These are phyloP conservation scores for Hyposoter dolosus DNA, from an alignment of 2,888 invertebrate genomes.

Conservation along the genomic window DNA sequence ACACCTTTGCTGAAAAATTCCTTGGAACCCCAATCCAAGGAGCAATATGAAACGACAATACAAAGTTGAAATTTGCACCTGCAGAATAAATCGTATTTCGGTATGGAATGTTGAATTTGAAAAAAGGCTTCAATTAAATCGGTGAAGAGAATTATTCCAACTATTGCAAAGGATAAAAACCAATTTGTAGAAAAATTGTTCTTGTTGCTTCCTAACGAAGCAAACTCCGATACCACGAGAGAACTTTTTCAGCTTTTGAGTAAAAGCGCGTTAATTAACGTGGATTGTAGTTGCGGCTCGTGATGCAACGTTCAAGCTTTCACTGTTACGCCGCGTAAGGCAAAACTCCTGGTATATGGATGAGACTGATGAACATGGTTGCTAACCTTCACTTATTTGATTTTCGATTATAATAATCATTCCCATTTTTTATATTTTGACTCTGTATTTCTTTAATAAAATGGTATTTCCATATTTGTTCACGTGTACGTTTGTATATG, in stretches of 20 bases:
- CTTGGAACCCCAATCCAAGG: background rate
- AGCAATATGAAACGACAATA: background rate
- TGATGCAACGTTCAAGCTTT: constrained; percentile 66
- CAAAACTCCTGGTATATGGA: constrained; percentile 71
- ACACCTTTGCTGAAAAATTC: background rate
- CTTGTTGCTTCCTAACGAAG: background rate
- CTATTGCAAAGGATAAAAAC: constrained; percentile 48
- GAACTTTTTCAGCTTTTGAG: constrained; percentile 26
- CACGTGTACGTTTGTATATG: constrained; percentile 13
- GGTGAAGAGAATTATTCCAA: background rate
- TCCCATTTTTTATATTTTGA: constrained; percentile 23
- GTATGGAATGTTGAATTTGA: too few species aligned
- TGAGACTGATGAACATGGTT: constrained; percentile 29
- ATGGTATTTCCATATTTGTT: background rate
- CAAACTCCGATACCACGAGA: background rate
- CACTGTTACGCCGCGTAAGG: constrained; percentile 71
- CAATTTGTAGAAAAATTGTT: background rate
- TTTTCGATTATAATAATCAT: constrained; percentile 7
- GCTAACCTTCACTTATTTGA: constrained; percentile 14
- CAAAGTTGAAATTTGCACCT: background rate
- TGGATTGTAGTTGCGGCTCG: constrained; percentile 65
- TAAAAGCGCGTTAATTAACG: constrained; percentile 68
- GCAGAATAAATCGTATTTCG: background rate
- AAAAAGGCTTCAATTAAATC: background rate
- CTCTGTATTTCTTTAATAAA: constrained; percentile 11